Conservation (phyloP, 2,113 vertebrate genomes). For the Nannospalax galili region DNA sequence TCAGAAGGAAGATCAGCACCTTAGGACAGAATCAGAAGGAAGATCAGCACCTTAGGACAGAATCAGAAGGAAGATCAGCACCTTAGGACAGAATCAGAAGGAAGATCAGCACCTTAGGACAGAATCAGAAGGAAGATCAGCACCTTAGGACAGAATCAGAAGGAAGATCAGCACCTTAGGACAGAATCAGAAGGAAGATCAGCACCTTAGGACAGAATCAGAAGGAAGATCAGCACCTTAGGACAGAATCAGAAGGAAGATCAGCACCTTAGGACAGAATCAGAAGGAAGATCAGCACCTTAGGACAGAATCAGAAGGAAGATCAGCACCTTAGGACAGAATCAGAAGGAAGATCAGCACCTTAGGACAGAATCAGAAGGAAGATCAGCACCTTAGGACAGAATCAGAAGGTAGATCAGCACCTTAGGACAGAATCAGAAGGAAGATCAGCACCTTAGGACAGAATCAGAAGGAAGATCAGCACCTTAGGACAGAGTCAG, state of each 20-base stretch:
- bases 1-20: neutral
- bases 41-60: neutral
- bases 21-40: neutral
- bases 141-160: neutral
- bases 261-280: neutral
- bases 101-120: neutral
- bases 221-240: neutral
- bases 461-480: neutral
- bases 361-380: neutral
- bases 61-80: neutral
- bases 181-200: neutral
- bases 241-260: neutral
- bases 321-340: neutral
- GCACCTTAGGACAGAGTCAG: neutral
- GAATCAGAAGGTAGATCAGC: neutral
- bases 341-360: neutral
- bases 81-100: neutral
- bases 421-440: neutral
- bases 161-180: neutral
- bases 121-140: neutral
- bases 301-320: neutral
- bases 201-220: neutral
- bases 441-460: neutral
- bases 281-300: neutral
- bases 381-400: neutral